These are phyloP conservation scores for Eulacestoma nigropectus DNA, from an alignment of 2,113 vertebrate species.

Conservation along the genomic window DNA sequence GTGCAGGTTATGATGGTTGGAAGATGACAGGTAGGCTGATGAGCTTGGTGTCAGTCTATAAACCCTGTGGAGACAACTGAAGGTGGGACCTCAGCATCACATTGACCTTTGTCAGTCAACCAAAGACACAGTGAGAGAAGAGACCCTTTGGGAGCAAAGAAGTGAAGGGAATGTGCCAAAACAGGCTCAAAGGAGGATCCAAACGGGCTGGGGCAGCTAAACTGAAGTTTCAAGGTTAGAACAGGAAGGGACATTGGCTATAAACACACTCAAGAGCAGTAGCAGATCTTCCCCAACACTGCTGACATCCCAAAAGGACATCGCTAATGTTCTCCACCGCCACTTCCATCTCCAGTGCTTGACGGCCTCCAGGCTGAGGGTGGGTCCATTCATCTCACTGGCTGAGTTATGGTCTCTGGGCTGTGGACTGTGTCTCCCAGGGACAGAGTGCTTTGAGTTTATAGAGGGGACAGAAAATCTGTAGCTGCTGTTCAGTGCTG, in stretches of 20 bases:
- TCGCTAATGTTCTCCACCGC: fast-evolving
- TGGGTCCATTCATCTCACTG: neutral
- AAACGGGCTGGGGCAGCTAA: neutral
- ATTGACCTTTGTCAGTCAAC: neutral
- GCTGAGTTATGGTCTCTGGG: neutral
- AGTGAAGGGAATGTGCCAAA: neutral
- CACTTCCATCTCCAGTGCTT: neutral
- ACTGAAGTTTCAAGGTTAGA: neutral
- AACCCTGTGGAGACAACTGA: neutral
- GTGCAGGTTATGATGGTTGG: neutral
- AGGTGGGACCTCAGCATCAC: neutral
- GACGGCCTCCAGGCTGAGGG: neutral
- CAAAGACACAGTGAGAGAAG: neutral
- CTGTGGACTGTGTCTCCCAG: neutral
- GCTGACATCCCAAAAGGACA: neutral
- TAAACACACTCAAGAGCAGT: neutral
- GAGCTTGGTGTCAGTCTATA: neutral
- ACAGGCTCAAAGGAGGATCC: neutral
- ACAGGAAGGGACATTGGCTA: neutral
- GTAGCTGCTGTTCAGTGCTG: neutral
- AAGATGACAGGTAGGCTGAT: neutral
- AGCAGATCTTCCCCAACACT: neutral
- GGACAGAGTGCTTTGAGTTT: neutral
- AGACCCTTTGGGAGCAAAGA: neutral
- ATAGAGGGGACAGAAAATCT: neutral